Percentiles rank a stretch among this genome's conserved stretches.
These are phyloP conservation scores for Gambusia holbrooki DNA, from an alignment of 2,113 vertebrate species.

Conservation along the genomic window DNA sequence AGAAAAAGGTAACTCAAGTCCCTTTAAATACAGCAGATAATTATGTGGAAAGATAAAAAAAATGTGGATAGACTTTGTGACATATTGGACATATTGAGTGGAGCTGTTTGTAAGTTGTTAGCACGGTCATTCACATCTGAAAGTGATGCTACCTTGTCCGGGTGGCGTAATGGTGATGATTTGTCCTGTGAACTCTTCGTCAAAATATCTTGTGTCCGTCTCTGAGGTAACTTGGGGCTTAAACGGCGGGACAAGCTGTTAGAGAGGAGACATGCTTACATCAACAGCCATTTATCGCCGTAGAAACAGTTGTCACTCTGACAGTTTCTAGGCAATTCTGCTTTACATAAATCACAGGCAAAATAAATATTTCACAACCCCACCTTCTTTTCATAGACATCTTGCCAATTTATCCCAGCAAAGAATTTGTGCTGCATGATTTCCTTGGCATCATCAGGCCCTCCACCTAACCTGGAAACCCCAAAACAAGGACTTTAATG, in stretches of 20 bases:
- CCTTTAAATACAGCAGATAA: background rate
- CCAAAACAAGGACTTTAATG: background rate
- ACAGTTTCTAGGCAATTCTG: slow-evolving; percentile 17
- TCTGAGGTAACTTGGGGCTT: slow-evolving; percentile 96
- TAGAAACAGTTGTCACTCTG: slow-evolving; percentile 46
- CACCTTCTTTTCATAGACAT: slow-evolving; percentile 98
- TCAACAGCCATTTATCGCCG: slow-evolving; percentile 43
- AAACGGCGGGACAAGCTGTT: slow-evolving; percentile 90
- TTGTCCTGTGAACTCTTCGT: slow-evolving; percentile 95
- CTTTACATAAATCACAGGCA: background rate
- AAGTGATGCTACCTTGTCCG: slow-evolving; percentile 88
- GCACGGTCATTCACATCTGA: background rate
- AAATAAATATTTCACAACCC: slow-evolving; percentile 14
- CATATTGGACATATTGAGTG: background rate
- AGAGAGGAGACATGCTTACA: slow-evolving; percentile 38
- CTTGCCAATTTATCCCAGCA: slow-evolving; percentile 92
- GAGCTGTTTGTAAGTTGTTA: no score
- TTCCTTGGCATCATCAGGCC: slow-evolving; percentile 95
- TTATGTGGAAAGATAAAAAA: background rate
- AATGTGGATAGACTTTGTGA: background rate
- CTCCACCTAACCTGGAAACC: slow-evolving; percentile 90
- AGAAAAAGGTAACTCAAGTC: background rate
- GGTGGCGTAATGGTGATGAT: slow-evolving; percentile 97
- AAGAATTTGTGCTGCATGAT: slow-evolving; percentile 99
- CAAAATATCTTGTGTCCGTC: slow-evolving; percentile 94